Base-by-base conservation (phyloP, 2,888 invertebrate genomes). In the Dynastes maya region DNA sequence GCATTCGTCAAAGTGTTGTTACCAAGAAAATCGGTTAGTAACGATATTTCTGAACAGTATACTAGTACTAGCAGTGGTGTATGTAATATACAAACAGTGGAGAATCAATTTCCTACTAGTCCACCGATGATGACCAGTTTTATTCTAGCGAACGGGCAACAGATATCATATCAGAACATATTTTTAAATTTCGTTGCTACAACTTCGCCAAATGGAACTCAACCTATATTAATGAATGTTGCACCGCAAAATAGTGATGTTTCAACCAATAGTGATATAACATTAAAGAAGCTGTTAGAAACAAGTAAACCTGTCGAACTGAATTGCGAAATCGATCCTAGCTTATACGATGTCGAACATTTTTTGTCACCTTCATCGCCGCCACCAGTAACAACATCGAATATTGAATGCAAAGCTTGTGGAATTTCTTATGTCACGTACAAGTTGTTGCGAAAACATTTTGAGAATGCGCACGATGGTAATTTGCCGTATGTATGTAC, bases 121-220 rank as follows among this genome's bases (percentile, higher is more conserved):
- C 1, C 37, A 63, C 11, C 72, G 55, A 64, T 78, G 37, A 49
- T 80, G 65, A 49, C 68, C 9, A 70, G 75, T 53, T 58, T 67
- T 27, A 76, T 77, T 13, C 32, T 75, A 11, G 22, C 51, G 5
- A 58, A 53, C 8, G 63, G 70, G 3, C 79, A 76, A 27, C 80
- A 82, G 29, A 85, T 83, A 74, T 81, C 85, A 40, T 86, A 85
- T 82, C 87, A 86, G 80, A 87, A 87, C 81, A 86, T 88, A 13
- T 87, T 87, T 81, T 80, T 88, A 51, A 88, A 87, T 81, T 82
- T 88, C 72, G 85, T 88, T 68, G 87, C 88, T 22, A 83, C 86
- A 49, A 79, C 72, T 61, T 27, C 32, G 29, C 53, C 79, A 27
- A 37, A 63, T 37, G 51, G 22, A 27, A 64, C 16, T 3, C 51